phyloP scores from a whole-genome alignment of 2,113 vertebrate species.

The Ellobius talpinus region DNA sequence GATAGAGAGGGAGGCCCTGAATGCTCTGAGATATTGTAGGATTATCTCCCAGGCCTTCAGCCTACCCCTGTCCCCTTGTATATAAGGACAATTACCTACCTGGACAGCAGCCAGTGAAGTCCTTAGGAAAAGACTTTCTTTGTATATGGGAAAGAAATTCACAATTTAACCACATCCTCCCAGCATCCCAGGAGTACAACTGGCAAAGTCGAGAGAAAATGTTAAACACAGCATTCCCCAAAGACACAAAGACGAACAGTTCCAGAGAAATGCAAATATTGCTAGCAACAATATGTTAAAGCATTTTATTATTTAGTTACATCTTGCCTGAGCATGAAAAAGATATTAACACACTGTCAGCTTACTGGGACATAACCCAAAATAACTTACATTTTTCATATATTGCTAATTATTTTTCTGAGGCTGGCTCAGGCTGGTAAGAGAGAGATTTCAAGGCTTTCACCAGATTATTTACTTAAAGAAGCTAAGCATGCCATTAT shows the following conservation, averaged over 20 bases:
- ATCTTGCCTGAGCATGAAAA: slow-evolving; percentile 75
- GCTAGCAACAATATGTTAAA: slow-evolving; percentile 75
- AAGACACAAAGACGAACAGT: slow-evolving; percentile 63
- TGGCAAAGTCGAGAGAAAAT: neutral
- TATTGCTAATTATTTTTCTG: slow-evolving; percentile 82
- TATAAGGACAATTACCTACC: neutral
- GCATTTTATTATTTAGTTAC: slow-evolving; percentile 80
- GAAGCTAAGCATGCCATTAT: slow-evolving; percentile 59
- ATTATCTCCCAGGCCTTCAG: neutral
- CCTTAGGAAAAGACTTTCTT: neutral
- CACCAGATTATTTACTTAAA: slow-evolving; percentile 70
- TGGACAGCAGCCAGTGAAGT: neutral
- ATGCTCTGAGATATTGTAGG: rapidly evolving
- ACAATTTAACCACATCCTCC: neutral
- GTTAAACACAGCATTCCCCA: slow-evolving; percentile 27
- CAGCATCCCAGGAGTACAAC: neutral
- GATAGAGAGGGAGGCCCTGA: neutral
- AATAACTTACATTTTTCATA: slow-evolving; percentile 81
- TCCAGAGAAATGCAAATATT: slow-evolving; percentile 73
- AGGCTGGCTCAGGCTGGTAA: slow-evolving; percentile 72
- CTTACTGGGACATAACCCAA: slow-evolving; percentile 79
- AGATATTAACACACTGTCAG: slow-evolving; percentile 69
- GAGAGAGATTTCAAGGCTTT: slow-evolving; percentile 79
- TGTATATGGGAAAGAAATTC: neutral
- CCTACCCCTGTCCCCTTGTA: neutral